Evolutionary conservation across 1,140 invertebrate species (phyloP), one percentile per base, ranked within the genome.

Genomic region (Hormaphis cornu): DNA sequence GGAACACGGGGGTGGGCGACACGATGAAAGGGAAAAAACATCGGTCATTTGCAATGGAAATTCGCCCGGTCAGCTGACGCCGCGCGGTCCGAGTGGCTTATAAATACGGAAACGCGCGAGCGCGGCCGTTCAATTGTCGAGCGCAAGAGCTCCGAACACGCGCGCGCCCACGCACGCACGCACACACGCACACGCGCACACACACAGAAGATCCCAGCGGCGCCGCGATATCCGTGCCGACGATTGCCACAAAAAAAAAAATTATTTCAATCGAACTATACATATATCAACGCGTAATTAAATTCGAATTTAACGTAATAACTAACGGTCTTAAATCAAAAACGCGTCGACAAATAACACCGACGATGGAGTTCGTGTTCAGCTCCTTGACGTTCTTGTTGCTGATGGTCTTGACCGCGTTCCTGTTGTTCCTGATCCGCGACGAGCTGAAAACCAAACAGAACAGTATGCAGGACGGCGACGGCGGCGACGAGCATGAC

Each of bases 11-110:
- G 42, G 44, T 12, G 20, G 42, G 20, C 26, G 22, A 48, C 61
- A 66, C 44, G 61, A 66, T 66, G 61, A 66, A 66, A 66, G 61
- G 61, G 61, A 66, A 66, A 66, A 66, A 66, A 35, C 16, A 14
- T n/a, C n/a, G n/a, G n/a, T 66, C 18, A 66, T 66, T 66, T 66
- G 61, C 61, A 66, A 66, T 66, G 61, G 61, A 66, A 66, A 66
- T 66, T 28, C 20, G 20, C 18, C 6, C 61, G 3, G 42, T 66
- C 61, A 66, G 61, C 61, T 66, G 61, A 66, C 24, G 1, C 28
- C 5, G 18, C 6, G 16, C n/a, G n/a, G 54, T 16, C 22, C 20
- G 33, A 18, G 33, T 37, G 54, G 61, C 61, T 30, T 66, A 66
- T 66, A 66, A 66, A 66, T n/a, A n/a, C n/a, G 50, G 44, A 44